Conservation (phyloP, 2,113 vertebrate genomes). For the Oncorhynchus mykiss region DNA sequence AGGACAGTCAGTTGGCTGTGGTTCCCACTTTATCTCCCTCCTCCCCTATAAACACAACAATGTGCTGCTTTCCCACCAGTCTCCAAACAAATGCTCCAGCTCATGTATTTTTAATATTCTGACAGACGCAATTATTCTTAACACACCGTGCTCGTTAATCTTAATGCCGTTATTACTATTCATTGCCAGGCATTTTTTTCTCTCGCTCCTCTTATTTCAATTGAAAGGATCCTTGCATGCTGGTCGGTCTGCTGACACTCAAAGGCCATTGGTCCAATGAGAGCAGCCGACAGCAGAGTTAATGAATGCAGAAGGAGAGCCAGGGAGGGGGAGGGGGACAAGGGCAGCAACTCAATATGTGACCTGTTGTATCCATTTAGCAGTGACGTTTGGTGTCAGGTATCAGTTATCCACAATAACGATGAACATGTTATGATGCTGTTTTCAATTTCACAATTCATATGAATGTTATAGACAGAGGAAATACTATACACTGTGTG, state of each 20-base stretch:
- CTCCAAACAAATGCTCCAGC: conserved; percentile 58
- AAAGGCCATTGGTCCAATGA: conserved; percentile 52
- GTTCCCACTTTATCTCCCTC: conserved; percentile 58
- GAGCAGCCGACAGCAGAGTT: conserved; percentile 40
- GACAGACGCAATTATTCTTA: conserved; percentile 77
- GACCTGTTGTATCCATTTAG: conserved; percentile 62
- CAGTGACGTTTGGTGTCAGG: conserved; percentile 56
- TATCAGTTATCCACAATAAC: conserved; percentile 37
- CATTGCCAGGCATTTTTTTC: conserved; percentile 45
- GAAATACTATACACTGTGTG: too few relatives aligned
- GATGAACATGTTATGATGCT: conserved; percentile 13
- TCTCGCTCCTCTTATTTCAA: conserved; percentile 54
- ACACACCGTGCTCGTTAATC: conserved; percentile 73
- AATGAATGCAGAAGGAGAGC: conserved; percentile 53
- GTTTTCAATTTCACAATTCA: too few relatives aligned
- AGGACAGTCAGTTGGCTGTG: conserved; percentile 69
- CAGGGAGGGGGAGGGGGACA: conserved; percentile 25
- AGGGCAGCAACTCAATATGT: conserved; percentile 48
- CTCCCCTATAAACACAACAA: conserved; percentile 60
- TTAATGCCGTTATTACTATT: conserved; percentile 77
- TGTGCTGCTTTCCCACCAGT: conserved; percentile 33
- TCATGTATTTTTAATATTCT: conserved; percentile 77
- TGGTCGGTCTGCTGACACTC: background rate
- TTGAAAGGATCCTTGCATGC: conserved; percentile 46
- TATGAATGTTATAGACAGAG: too few relatives aligned